Evolutionary conservation across 2,113 vertebrate species (phyloP), one percentile per base, ranked within the genome.

Genomic region (Urocitellus parryii): DNA sequence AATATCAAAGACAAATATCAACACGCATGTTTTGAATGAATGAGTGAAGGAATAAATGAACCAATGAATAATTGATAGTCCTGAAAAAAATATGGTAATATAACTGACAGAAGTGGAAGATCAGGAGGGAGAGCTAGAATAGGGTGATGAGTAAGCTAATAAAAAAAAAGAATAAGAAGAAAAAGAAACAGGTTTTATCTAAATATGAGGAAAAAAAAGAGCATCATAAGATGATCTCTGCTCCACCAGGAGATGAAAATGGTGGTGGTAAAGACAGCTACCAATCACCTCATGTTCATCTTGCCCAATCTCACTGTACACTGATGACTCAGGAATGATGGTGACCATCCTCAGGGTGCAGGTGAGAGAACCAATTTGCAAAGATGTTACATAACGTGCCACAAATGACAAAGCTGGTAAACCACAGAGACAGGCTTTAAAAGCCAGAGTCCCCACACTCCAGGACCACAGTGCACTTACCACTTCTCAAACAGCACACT

Each of bases 361-460:
- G 53, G n/a, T 65, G 76, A 68, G 34, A 61, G 90, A 65, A 8
- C 0, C 2, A 1, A 72, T 37, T 70, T 32, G 51, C 45, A 27
- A 37, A 32, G 17, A 25, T 20, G 22, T 51, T 22, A 8, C 0
- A 0, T 34, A 39, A 51, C 0, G 32, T 25, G 2, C 29, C 14
- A 45, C 39, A 34, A 65, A 11, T 10, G 1, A 79, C 34, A 53
- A 3, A 80, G 42, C 34, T 53, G 16, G 4, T 32, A 76, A 48
- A 8, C 16, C 29, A 48, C 8, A 77, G 65, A 76, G 4, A 72
- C 10, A n/a, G 45, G 34, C 22, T 48, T 81, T 65, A 86, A 80
- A 48, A 42, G 11, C 13, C 20, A 81, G 32, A 14, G 5, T 79
- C n/a, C 1, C 65, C 53, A 27, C 51, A 81, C 18, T 84, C 37